These are phyloP conservation scores for Neotoxoptera formosana DNA, from an alignment of 1,140 invertebrate species.

Conservation along the genomic window DNA sequence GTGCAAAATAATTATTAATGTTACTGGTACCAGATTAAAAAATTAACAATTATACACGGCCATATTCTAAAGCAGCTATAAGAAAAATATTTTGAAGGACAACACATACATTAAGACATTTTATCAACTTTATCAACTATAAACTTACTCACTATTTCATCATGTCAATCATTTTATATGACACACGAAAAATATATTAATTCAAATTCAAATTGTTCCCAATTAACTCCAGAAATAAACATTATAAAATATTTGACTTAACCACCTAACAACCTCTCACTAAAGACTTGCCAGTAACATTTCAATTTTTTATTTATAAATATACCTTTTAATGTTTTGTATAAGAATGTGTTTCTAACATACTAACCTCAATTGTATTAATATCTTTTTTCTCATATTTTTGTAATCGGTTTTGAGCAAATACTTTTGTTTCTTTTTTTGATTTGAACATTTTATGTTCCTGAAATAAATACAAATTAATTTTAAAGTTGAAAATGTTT, in stretches of 20 bases:
- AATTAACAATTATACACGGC: too few relatives aligned
- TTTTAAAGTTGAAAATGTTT: background rate
- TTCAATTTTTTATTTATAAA: background rate
- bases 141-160: too few relatives aligned
- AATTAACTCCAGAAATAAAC: too few relatives aligned
- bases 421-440: background rate
- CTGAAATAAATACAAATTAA: background rate
- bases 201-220: too few relatives aligned
- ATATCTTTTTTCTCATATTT: background rate
- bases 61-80: too few relatives aligned
- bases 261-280: background rate
- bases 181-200: too few relatives aligned
- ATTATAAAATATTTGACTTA: background rate
- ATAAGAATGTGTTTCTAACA: background rate
- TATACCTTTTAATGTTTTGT: background rate
- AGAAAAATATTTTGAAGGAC: too few relatives aligned
- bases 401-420: background rate
- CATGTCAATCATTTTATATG: too few relatives aligned
- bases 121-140: too few relatives aligned
- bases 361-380: background rate
- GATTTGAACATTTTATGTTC: background rate
- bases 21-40: too few relatives aligned
- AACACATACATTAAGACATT: too few relatives aligned
- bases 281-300: background rate
- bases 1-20: too few relatives aligned